Base-by-base conservation (phyloP, 2,888 invertebrate genomes). In the Clanis bilineata region DNA sequence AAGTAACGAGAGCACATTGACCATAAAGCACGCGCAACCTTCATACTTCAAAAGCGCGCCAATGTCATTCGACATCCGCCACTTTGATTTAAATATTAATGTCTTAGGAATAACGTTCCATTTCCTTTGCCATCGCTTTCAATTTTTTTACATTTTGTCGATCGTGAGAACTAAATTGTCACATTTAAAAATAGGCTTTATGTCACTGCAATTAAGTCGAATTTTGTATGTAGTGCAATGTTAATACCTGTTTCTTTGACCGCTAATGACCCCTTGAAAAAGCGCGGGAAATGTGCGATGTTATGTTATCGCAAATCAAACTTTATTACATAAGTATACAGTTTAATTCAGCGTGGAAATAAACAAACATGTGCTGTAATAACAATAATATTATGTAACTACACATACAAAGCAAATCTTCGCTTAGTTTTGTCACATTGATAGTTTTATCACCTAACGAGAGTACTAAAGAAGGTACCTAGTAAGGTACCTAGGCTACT, bases 11-110 rank as follows among this genome's bases (percentile, higher is more conserved):
- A 63, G 58, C 61, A 41, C 64, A 65, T 60, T 63, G 64, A 44
- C 68, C 67, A 70, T 69, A 70, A 60, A 63, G 61, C 67, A 66
- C 67, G 63, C 62, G 59, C 65, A 63, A 64, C 62, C 68, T 63
- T 62, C 63, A 61, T 63, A 64, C 60, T 62, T 57, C 58, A 62
- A 64, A 68, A 67, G 57, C 60, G 60, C 64, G 64, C 67, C 67
- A 69, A 70, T 63, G 65, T 68, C 66, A 69, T 25, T 38, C 10
- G 18, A 10, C 36, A 7, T 12, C 15, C 32, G 21, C 12, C 21
- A 39, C n/a, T 51, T 51, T 32, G 18, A 18, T 51, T 28, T 51
- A 28, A 18, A 32, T 32, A 10, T 18, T 28, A 32, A 3, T 4
- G 0, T 1, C 4, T 1, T 10, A 1, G 18, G 4, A 3, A 32